These are phyloP conservation scores for Neogobius melanostomus DNA, from an alignment of 2,113 vertebrate genomes.

Conservation along the genomic window DNA sequence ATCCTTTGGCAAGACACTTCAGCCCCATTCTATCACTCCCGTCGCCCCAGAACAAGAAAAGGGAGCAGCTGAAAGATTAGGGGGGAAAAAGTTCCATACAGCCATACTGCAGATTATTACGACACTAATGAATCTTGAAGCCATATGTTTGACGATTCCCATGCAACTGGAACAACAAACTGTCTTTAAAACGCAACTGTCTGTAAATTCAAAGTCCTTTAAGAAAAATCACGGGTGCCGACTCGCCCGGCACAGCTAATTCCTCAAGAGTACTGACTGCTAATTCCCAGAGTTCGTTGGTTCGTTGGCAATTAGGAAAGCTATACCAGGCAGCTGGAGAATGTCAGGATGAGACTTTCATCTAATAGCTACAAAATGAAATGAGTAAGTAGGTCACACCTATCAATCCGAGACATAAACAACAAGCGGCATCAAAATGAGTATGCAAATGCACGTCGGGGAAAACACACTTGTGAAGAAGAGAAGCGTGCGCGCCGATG, in stretches of 20 bases:
- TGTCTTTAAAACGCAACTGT: not conserved
- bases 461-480: slow-evolving; percentile 48
- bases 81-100: no score
- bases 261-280: slow-evolving; percentile 15
- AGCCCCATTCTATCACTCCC: no score
- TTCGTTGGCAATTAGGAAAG: slow-evolving; percentile 48
- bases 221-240: slow-evolving; percentile 16
- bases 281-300: slow-evolving; percentile 11
- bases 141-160: not conserved
- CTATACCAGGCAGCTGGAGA: slow-evolving; percentile 30
- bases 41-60: no score
- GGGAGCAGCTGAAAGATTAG: no score
- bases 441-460: slow-evolving; percentile 59
- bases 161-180: not conserved
- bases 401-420: slow-evolving; percentile 53
- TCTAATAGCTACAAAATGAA: slow-evolving; percentile 61
- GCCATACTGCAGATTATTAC: no score
- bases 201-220: slow-evolving; percentile 10
- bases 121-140: no score
- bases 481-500: slow-evolving; percentile 11
- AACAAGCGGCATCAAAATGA: slow-evolving; percentile 55
- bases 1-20: no score
- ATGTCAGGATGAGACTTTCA: slow-evolving; percentile 36
- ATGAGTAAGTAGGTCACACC: slow-evolving; percentile 68
- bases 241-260: slow-evolving; percentile 19